Percentiles rank a stretch among this genome's conserved stretches.
Evolutionary conservation across 2,888 invertebrate genomes (phyloP).

Genomic region (Conchocele bisecta): DNA sequence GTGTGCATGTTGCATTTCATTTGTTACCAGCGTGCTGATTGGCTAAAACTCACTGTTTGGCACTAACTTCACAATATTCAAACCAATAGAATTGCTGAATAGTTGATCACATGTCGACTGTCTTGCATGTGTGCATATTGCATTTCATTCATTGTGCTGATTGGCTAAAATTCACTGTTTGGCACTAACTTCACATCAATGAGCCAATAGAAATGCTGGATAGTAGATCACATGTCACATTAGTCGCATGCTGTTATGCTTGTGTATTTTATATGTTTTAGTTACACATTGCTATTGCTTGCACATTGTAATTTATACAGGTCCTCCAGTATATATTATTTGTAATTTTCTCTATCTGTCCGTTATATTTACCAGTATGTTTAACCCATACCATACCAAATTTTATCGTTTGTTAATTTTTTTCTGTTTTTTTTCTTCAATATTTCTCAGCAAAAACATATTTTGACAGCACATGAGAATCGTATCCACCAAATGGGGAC

Average conservation of each 20-base stretch:
- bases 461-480: too few relatives aligned
- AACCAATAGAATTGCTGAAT: conserved; percentile 43
- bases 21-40: conserved; percentile 26
- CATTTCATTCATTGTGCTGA: conserved; percentile 21
- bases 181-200: conserved; percentile 56
- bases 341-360: too few relatives aligned
- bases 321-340: too few relatives aligned
- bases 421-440: too few relatives aligned
- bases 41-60: conserved; percentile 32
- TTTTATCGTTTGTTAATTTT: too few relatives aligned
- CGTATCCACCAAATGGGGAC: too few relatives aligned
- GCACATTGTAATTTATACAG: too few relatives aligned
- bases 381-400: too few relatives aligned
- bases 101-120: conserved; percentile 19
- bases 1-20: conserved; percentile 20
- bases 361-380: too few relatives aligned
- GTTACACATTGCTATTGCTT: too few relatives aligned
- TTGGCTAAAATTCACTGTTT: conserved; percentile 40
- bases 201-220: conserved; percentile 43
- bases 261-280: not conserved
- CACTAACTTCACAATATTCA: conserved; percentile 57
- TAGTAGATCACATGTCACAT: conserved; percentile 37
- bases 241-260: conserved; percentile 44
- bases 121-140: conserved; percentile 37
- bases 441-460: too few relatives aligned